phyloP scores from a whole-genome alignment of 2,888 invertebrate species.

The Acholoe squamosa region DNA sequence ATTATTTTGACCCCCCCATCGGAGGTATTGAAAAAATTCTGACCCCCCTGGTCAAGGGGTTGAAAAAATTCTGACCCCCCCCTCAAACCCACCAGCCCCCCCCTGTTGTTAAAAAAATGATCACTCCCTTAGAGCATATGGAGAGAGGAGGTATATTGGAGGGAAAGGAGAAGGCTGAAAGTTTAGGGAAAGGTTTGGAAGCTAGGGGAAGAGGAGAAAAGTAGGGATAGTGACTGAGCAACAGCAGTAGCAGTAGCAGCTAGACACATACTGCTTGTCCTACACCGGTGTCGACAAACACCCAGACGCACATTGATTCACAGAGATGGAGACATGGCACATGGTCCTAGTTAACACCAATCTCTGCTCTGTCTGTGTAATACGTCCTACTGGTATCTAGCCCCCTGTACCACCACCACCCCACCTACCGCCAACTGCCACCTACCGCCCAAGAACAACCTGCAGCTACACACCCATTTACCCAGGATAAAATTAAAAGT shows the following conservation, averaged over 20 bases:
- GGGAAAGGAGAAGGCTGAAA: neutral
- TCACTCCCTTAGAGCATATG: no score
- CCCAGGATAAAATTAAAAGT: neutral
- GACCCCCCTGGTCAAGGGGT: no score
- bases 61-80: no score
- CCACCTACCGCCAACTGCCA: conserved; percentile 31
- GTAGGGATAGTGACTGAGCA: neutral
- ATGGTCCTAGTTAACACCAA: conserved; percentile 58
- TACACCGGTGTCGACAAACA: conserved; percentile 60
- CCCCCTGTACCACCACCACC: conserved; percentile 59
- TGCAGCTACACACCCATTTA: neutral
- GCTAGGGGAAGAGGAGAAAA: neutral
- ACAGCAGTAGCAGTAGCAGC: conserved; percentile 24
- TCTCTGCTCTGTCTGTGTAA: conserved; percentile 58
- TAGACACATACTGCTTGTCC: neutral
- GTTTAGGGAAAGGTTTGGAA: neutral
- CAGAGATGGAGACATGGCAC: conserved; percentile 49
- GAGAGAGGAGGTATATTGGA: conserved; percentile 26
- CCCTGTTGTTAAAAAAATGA: no score
- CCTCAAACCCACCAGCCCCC: no score
- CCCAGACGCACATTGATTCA: conserved; percentile 52
- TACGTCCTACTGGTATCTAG: conserved; percentile 57
- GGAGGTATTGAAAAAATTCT: no score
- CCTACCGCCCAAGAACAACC: neutral
- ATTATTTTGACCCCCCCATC: no score